Evolutionary conservation across 2,113 vertebrate genomes (phyloP).

Genomic region (Phalacrocorax brasilianus): DNA sequence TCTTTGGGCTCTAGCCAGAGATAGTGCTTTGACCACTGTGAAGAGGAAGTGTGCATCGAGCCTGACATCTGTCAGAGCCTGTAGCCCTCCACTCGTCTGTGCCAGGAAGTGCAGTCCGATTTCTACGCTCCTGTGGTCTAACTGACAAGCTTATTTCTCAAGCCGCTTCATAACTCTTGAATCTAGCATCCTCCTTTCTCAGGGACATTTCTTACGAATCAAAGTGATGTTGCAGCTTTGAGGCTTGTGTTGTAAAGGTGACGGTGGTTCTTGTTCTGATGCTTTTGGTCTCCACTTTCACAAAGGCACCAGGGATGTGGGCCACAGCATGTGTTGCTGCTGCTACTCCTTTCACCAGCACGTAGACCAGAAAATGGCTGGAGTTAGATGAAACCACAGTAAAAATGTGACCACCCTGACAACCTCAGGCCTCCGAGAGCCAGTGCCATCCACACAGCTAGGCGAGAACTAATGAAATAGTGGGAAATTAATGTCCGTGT

Average conservation of each 20-base stretch:
- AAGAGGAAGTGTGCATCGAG: background rate
- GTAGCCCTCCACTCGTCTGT: background rate
- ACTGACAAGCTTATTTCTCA: slow-evolving; percentile 45
- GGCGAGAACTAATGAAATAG: background rate
- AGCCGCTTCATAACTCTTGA: background rate
- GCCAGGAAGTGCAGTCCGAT: background rate
- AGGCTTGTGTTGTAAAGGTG: slow-evolving; percentile 31
- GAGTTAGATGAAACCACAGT: background rate
- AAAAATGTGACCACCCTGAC: background rate
- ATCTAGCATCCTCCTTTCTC: background rate
- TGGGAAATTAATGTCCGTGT: background rate
- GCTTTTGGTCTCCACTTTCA: slow-evolving; percentile 36
- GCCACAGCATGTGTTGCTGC: accelerated
- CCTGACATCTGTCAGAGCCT: background rate
- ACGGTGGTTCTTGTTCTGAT: background rate
- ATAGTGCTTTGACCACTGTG: background rate
- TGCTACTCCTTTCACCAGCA: background rate
- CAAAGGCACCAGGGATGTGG: background rate
- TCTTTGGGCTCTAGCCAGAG: background rate
- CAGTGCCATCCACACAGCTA: background rate
- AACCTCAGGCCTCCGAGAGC: background rate
- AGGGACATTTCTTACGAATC: background rate
- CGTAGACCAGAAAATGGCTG: background rate
- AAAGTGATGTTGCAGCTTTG: slow-evolving; percentile 35
- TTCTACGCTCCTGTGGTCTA: slow-evolving; percentile 12